phyloP scores from a whole-genome alignment of 2,888 invertebrate species.

The Watsonalla cultraria region DNA sequence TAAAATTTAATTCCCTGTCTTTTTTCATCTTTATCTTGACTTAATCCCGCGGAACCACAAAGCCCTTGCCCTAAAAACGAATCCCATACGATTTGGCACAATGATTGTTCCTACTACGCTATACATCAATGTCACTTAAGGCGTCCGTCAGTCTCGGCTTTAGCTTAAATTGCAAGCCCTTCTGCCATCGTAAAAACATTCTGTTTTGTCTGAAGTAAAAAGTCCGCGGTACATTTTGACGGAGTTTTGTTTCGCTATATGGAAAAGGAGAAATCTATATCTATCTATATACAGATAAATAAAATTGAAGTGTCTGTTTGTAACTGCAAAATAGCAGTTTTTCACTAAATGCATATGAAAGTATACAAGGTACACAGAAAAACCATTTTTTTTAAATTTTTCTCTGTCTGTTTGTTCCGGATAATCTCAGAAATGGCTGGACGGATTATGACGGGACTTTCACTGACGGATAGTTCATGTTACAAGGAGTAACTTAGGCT shows the following conservation, averaged over 20 bases:
- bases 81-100: constrained; percentile 11
- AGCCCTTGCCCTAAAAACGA: neutral
- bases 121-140: constrained; percentile 37
- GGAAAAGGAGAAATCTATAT: neutral
- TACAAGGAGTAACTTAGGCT: no score
- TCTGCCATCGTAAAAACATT: constrained; percentile 33
- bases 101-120: constrained; percentile 37
- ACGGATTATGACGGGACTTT: no score
- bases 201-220: constrained; percentile 17
- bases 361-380: no score
- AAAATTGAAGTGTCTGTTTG: no score
- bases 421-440: no score
- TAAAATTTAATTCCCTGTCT: neutral
- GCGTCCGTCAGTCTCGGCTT: constrained; percentile 37
- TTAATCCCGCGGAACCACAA: neutral
- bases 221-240: constrained; percentile 8
- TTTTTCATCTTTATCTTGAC: neutral
- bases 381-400: no score
- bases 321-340: no score
- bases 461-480: no score
- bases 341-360: no score
- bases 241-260: constrained; percentile 2
- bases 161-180: constrained; percentile 37
- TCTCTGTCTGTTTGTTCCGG: no score
- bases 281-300: no score